Percentiles rank a stretch among this genome's conserved stretches.
Evolutionary conservation across 2,888 invertebrate genomes (phyloP).

Genomic region (Lepidochitona cinerea): DNA sequence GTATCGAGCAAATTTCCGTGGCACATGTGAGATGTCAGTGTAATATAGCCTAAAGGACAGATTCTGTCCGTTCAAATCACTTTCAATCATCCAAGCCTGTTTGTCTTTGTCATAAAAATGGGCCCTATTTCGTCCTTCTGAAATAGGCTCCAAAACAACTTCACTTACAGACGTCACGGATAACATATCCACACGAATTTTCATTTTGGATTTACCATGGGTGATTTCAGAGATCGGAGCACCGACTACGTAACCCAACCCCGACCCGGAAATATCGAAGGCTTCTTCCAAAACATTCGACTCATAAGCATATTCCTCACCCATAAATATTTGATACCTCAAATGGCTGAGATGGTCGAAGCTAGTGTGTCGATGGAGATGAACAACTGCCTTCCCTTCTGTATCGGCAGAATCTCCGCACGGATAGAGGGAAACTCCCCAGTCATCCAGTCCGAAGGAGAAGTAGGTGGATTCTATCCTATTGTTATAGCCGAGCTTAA

Average conservation of each 20-base stretch:
- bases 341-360: slow-evolving; percentile 86
- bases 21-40: slow-evolving; percentile 76
- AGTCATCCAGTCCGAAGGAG: slow-evolving; percentile 86
- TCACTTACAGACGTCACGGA: slow-evolving; percentile 81
- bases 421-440: slow-evolving; percentile 77
- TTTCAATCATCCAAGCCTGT: slow-evolving; percentile 84
- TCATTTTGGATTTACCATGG: slow-evolving; percentile 69
- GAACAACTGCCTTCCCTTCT: slow-evolving; percentile 67
- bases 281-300: slow-evolving; percentile 60
- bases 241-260: slow-evolving; percentile 56
- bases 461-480: slow-evolving; percentile 79
- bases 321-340: slow-evolving; percentile 76
- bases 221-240: slow-evolving; percentile 52
- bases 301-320: slow-evolving; percentile 58
- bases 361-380: slow-evolving; percentile 81
- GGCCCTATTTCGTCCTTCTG: slow-evolving; percentile 50
- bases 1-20: slow-evolving; percentile 80
- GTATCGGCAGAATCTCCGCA: slow-evolving; percentile 55
- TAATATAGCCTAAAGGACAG: slow-evolving; percentile 80
- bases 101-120: slow-evolving; percentile 86
- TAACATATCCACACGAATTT: slow-evolving; percentile 81
- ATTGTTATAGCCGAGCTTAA: slow-evolving; percentile 42
- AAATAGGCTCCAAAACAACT: slow-evolving; percentile 69
- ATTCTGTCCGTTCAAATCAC: slow-evolving; percentile 83
- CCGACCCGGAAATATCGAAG: slow-evolving; percentile 60